These are phyloP conservation scores for Schizaphis graminum DNA, from an alignment of 2,888 invertebrate species.

Conservation along the genomic window DNA sequence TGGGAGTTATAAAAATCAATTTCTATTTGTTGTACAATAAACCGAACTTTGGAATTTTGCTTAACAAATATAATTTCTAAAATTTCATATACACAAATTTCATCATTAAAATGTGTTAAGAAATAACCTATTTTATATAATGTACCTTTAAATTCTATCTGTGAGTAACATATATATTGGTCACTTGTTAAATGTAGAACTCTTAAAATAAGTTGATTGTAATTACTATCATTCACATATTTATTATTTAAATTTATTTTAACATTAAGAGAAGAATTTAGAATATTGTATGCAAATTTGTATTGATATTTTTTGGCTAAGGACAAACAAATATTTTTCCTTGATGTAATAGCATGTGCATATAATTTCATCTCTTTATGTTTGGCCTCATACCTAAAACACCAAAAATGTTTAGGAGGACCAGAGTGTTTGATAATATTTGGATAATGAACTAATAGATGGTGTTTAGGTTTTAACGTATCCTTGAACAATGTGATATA, in stretches of 20 bases:
- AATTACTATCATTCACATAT: not conserved
- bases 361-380: not conserved
- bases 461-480: not conserved
- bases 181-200: not conserved
- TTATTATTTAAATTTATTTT: not conserved
- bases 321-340: too few species aligned
- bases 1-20: conserved; percentile 6
- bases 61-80: not conserved
- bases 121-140: conserved; percentile 6
- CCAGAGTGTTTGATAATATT: not conserved
- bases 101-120: not conserved
- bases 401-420: not conserved
- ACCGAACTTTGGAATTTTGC: not conserved
- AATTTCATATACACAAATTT: conserved; percentile 11
- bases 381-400: not conserved
- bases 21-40: not conserved
- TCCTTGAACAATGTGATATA: not conserved
- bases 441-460: not conserved
- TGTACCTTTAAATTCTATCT: not conserved
- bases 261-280: not conserved
- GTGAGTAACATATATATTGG: not conserved
- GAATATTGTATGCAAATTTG: not conserved
- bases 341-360: not conserved
- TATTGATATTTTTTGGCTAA: too few species aligned
- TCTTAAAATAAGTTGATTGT: not conserved